A percentile compares a stretch with the other conserved stretches of the same genome.
These are phyloP conservation scores for Paralvinella palmiformis DNA, from an alignment of 1,140 invertebrate species.

Conservation along the genomic window DNA sequence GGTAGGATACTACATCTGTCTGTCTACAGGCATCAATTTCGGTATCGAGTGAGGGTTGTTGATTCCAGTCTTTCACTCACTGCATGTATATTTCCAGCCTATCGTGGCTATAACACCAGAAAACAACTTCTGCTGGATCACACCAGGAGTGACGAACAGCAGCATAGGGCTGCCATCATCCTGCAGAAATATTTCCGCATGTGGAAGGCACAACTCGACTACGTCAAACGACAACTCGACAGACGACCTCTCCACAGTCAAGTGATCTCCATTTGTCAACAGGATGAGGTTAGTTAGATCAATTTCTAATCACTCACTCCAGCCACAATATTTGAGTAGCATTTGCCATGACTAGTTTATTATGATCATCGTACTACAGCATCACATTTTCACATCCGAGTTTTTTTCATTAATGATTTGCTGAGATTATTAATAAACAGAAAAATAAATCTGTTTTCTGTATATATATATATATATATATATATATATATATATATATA, in stretches of 20 bases:
- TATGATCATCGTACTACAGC: conserved; percentile 28
- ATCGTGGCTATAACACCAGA: conserved; percentile 25
- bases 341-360: conserved; percentile 60
- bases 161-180: conserved; percentile 25
- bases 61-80: background rate
- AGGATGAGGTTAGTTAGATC: conserved; percentile 51
- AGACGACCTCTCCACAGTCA: conserved; percentile 32
- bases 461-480: too few relatives aligned
- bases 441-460: too few relatives aligned
- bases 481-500: too few relatives aligned
- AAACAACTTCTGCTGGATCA: conserved; percentile 21
- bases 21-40: background rate
- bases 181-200: conserved; percentile 42
- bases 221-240: conserved; percentile 31
- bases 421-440: conserved; percentile 13
- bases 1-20: background rate
- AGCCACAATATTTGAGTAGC: too few relatives aligned
- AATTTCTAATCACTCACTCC: too few relatives aligned
- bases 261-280: conserved; percentile 31
- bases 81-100: conserved; percentile 25
- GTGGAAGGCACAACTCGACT: conserved; percentile 32
- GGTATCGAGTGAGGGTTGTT: background rate
- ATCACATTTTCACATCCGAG: background rate
- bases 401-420: conserved; percentile 13
- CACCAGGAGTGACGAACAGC: background rate